These are phyloP conservation scores for Thermophis baileyi DNA, from an alignment of 2,113 vertebrate genomes.

Conservation along the genomic window DNA sequence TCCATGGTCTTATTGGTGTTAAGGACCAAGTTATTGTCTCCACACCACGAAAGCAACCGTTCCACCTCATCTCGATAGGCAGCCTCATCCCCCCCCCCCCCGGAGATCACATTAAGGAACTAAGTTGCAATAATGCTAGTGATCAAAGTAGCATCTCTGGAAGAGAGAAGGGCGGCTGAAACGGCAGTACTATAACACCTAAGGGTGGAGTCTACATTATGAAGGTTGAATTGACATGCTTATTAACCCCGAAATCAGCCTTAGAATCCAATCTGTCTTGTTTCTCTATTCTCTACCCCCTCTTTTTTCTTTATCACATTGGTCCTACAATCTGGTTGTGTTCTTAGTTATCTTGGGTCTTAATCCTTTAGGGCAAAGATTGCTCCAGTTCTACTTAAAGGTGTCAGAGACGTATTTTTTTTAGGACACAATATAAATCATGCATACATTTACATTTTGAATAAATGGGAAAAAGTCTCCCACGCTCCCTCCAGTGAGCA, in stretches of 20 bases:
- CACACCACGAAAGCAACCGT: no score
- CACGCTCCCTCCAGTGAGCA: not conserved
- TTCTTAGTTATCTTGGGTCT: conserved; percentile 15
- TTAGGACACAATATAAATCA: conserved; percentile 1
- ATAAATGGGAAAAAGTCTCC: conserved; percentile 15
- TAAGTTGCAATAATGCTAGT: not conserved
- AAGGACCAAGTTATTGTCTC: no score
- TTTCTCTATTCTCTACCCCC: conserved; percentile 36
- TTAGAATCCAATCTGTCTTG: conserved; percentile 30
- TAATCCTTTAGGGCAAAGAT: conserved; percentile 30
- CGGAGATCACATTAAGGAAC: not conserved
- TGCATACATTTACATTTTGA: not conserved
- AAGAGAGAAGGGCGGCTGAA: not conserved
- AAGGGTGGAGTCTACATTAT: rapidly evolving
- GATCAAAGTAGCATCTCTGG: rapidly evolving
- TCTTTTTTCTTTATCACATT: conserved; percentile 33
- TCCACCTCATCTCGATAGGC: no score
- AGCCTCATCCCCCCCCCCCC: no score
- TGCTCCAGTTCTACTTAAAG: not conserved
- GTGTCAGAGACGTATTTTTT: conserved; percentile 3
- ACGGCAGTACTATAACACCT: not conserved
- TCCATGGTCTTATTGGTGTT: no score
- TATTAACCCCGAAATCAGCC: conserved; percentile 7
- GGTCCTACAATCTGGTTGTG: conserved; percentile 28
- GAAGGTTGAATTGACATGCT: conserved; percentile 19